Conservation (phyloP, 2,113 vertebrate species). For the Alces alces region DNA sequence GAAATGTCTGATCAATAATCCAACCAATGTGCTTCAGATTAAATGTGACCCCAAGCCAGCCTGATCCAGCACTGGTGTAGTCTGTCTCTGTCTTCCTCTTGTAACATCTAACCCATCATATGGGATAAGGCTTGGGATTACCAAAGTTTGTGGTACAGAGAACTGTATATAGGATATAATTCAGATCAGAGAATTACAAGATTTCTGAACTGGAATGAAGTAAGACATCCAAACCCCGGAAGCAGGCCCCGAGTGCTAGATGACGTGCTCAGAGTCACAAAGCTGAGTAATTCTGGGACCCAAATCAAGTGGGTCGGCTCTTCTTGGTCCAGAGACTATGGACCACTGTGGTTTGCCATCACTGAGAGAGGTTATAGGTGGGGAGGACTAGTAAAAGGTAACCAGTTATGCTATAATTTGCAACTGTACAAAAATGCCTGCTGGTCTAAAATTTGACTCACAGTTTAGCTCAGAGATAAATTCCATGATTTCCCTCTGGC, state of each 20-base stretch:
- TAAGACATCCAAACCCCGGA: neutral
- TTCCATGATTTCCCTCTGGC: conserved; percentile 33
- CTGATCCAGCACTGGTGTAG: rapidly evolving
- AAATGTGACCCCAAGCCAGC: neutral
- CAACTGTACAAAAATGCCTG: neutral
- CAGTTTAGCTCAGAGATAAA: conserved; percentile 43
- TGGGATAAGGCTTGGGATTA: rapidly evolving
- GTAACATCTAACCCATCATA: neutral
- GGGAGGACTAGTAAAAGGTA: neutral
- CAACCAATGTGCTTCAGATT: too few species aligned
- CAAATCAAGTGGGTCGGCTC: neutral
- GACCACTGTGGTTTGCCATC: neutral
- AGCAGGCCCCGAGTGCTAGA: neutral
- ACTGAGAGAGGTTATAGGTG: neutral
- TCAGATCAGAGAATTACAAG: neutral
- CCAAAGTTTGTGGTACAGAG: neutral
- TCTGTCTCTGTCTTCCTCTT: neutral
- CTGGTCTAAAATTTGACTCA: conserved; percentile 23
- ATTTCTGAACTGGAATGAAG: neutral
- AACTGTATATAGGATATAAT: neutral
- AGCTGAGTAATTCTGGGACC: neutral
- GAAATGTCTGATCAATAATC: neutral
- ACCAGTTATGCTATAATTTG: neutral
- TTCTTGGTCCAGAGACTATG: neutral
- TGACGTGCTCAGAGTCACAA: neutral